Conservation (phyloP, 2,797 vertebrate species). For the Dermochelys coriacea region DNA sequence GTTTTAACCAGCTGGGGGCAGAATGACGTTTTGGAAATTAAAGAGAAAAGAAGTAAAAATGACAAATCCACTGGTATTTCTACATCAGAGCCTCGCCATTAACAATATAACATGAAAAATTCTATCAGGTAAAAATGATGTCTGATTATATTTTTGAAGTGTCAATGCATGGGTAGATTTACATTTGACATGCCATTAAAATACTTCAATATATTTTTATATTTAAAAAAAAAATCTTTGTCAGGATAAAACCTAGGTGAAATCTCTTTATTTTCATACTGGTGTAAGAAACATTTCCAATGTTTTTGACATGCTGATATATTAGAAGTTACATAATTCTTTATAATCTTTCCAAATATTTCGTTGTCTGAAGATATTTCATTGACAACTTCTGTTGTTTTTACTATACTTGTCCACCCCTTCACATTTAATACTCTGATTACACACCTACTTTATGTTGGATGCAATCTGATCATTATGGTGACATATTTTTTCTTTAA, state of each 20-base stretch:
- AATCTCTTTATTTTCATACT: conserved; percentile 72
- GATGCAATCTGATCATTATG: not conserved
- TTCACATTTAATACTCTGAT: not conserved
- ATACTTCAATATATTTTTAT: conserved; percentile 76
- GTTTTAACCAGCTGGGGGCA: conserved; percentile 97
- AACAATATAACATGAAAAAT: conserved; percentile 77
- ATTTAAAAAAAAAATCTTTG: conserved; percentile 60
- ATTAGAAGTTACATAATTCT: conserved; percentile 55
- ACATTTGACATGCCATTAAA: conserved; percentile 79
- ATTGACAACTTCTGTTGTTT: conserved; percentile 35
- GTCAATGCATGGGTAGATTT: conserved; percentile 71
- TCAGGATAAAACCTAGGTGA: conserved; percentile 70
- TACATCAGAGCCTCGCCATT: conserved; percentile 53
- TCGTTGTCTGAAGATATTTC: conserved; percentile 46
- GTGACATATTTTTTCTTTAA: not conserved
- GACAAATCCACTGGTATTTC: conserved; percentile 66
- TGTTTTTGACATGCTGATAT: conserved; percentile 60
- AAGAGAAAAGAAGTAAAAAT: conserved; percentile 70
- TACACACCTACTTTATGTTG: not conserved
- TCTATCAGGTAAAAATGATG: conserved; percentile 73
- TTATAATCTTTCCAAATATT: conserved; percentile 73
- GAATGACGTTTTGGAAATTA: conserved; percentile 96
- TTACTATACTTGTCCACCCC: not conserved
- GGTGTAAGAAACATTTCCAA: conserved; percentile 56
- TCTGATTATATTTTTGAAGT: conserved; percentile 79